A percentile compares a stretch with the other conserved stretches of the same genome.
These are phyloP conservation scores for Trichopria drosophilae DNA, from an alignment of 2,888 invertebrate genomes.

Conservation along the genomic window DNA sequence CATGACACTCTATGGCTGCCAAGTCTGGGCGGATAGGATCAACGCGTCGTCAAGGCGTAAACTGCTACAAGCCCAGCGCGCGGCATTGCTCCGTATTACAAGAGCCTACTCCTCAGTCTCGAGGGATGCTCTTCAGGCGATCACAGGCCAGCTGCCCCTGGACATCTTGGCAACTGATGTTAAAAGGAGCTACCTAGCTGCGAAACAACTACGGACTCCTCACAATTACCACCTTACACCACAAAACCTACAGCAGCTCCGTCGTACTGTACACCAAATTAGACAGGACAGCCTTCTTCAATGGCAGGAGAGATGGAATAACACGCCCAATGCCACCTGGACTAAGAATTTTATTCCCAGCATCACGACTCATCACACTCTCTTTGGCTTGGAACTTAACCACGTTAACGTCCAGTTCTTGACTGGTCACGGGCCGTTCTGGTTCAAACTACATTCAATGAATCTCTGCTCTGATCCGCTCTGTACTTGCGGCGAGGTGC, in stretches of 20 bases:
- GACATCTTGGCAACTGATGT: too few species aligned
- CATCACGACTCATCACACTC: not conserved
- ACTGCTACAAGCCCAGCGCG: not conserved
- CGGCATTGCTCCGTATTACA: not conserved
- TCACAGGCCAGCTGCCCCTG: not conserved
- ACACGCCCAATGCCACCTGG: not conserved
- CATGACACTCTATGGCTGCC: too few species aligned
- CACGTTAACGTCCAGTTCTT: not conserved
- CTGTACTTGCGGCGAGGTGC: not conserved
- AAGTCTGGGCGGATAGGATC: not conserved
- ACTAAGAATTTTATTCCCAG: not conserved
- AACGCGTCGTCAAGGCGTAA: not conserved
- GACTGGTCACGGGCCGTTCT: constrained; percentile 3
- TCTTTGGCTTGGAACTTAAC: not conserved
- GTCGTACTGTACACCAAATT: not conserved
- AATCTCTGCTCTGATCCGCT: not conserved
- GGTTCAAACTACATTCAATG: not conserved
- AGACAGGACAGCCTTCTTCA: not conserved
- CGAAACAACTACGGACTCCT: too few species aligned
- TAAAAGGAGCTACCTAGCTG: too few species aligned
- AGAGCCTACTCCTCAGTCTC: not conserved
- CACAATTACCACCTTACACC: too few species aligned
- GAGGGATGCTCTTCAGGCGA: not conserved
- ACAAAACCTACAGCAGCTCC: too few species aligned
- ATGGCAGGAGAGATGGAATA: not conserved